These are phyloP conservation scores for Pterois miles DNA, from an alignment of 2,797 vertebrate species.

Conservation along the genomic window DNA sequence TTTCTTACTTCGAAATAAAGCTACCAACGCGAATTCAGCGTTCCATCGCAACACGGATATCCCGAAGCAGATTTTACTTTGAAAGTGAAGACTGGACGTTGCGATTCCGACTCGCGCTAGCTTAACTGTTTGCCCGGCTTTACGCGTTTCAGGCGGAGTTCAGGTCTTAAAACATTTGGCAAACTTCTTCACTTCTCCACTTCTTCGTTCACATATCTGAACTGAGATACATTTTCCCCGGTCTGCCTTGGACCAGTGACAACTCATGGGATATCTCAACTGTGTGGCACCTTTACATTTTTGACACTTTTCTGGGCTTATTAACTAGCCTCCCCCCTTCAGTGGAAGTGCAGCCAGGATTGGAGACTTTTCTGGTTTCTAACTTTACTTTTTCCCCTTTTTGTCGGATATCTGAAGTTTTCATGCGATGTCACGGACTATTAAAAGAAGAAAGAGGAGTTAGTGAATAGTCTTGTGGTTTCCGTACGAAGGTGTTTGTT, in stretches of 20 bases:
- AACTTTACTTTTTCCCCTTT: background rate
- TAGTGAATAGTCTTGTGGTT: background rate
- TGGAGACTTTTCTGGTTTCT: slow-evolving; percentile 28
- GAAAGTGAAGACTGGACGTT: background rate
- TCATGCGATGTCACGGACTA: slow-evolving; percentile 66
- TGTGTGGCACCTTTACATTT: slow-evolving; percentile 2
- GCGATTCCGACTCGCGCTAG: rapidly evolving
- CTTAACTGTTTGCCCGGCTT: slow-evolving; percentile 29
- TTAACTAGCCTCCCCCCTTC: background rate
- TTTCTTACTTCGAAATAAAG: slow-evolving; percentile 24
- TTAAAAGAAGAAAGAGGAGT: slow-evolving; percentile 52
- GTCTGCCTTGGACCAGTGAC: slow-evolving; percentile 25
- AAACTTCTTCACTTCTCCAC: slow-evolving; percentile 56
- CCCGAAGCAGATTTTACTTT: background rate
- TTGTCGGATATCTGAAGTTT: slow-evolving; percentile 5
- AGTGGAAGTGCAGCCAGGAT: slow-evolving; percentile 41
- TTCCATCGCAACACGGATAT: rapidly evolving
- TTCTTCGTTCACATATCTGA: slow-evolving; percentile 56
- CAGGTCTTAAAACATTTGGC: slow-evolving; percentile 64
- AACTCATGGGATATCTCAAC: slow-evolving; percentile 46
- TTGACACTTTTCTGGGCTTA: background rate
- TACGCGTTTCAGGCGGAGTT: slow-evolving; percentile 72
- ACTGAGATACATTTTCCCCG: slow-evolving; percentile 7
- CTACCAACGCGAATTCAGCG: rapidly evolving
- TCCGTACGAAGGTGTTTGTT: slow-evolving; percentile 21